These are phyloP conservation scores for Cheilosia vernalis DNA, from an alignment of 2,888 invertebrate species.

Conservation along the genomic window DNA sequence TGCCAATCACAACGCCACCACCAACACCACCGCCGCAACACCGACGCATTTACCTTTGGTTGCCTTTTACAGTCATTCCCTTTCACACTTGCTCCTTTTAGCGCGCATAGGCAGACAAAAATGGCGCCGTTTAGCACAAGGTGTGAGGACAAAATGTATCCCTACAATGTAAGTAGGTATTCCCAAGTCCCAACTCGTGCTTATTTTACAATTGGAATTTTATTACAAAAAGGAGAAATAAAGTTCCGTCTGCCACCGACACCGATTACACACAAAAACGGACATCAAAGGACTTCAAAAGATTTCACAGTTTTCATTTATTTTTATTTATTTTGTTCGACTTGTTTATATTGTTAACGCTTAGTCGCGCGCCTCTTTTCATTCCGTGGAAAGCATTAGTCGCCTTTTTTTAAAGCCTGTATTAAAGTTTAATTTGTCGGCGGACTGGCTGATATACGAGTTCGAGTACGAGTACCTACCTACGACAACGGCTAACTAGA, in stretches of 20 bases:
- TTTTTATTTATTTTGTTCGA: constrained; percentile 24
- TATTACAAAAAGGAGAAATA: constrained; percentile 21
- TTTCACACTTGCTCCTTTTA: constrained; percentile 47
- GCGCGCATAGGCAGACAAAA: constrained; percentile 65
- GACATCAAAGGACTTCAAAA: constrained; percentile 59
- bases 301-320: constrained; percentile 14
- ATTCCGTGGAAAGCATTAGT: constrained; percentile 36
- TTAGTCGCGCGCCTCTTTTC: constrained; percentile 38
- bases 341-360: constrained; percentile 32
- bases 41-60: background rate
- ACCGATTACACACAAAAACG: constrained; percentile 6
- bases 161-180: constrained; percentile 22
- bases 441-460: constrained; percentile 17
- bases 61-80: constrained; percentile 24
- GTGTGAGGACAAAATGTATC: constrained; percentile 53
- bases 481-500: background rate
- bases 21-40: constrained; percentile 14
- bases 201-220: constrained; percentile 55
- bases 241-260: constrained; percentile 41
- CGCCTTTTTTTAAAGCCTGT: constrained; percentile 52
- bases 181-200: constrained; percentile 34
- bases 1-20: constrained; percentile 55
- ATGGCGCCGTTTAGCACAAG: constrained; percentile 65
- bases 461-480: no score
- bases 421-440: constrained; percentile 66